Base-by-base conservation (phyloP, 2,888 invertebrate genomes). In the Pachydiplax longipennis region DNA sequence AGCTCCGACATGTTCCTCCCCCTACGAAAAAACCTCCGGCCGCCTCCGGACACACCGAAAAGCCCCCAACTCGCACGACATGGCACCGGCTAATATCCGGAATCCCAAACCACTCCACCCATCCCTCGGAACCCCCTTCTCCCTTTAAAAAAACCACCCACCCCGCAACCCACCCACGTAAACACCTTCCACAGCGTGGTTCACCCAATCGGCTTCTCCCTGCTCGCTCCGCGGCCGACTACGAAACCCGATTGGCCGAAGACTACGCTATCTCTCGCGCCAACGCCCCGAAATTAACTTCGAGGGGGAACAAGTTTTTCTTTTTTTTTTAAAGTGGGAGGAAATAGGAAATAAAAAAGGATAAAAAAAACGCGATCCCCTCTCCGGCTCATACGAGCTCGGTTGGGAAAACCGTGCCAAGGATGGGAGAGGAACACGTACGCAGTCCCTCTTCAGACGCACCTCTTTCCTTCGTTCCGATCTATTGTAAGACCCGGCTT, bases 21-120 rank as follows among this genome's bases (percentile, higher is more conserved):
- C 15, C 15, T 31, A 12, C 25, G 44, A 44, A 25, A 82, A 18
- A 25, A 48, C n/a, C 82, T 31, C 48, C 22, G 13, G 22, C 82
- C 82, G 15, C 37, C 35, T 15, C 80, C 35, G 35, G 18, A 12
- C 37, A 31, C 81, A 22, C 40, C 81, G 13, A 44, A n/a, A 3
- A 8, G 25, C 83, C 58, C 58, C 15, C 15, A 31, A 58, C 87
- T 65, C 37, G 65, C 61, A 87, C 61, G 87, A 58, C 87, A 87
- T 87, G 87, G 87, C 87, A 87, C 87, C 83, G 58, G 48, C 83
- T 83, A 83, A 83, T 83, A 65, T 87, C 87, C 87, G 87, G 87
- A 53, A 87, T 87, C 58, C 87, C 87, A 83, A 53, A 53, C 53
- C 83, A 31, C 48, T 48, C 82, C 25, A 25, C 31, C 18, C 53